phyloP scores from a whole-genome alignment of 2,113 vertebrate genomes.

The Maccullochella peelii region DNA sequence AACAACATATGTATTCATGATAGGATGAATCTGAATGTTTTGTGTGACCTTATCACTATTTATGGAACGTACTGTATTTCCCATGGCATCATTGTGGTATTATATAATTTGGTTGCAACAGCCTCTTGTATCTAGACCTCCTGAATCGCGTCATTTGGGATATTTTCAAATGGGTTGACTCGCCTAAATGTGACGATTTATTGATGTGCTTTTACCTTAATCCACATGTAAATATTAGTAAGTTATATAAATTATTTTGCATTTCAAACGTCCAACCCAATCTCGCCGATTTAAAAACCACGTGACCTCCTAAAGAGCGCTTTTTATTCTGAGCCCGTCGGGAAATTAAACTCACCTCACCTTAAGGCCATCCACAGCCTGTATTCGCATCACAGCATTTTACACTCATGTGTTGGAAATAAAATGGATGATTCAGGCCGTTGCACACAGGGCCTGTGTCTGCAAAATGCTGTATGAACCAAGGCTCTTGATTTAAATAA shows the following conservation, averaged over 20 bases:
- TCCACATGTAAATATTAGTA: not conserved
- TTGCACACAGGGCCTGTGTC: not conserved
- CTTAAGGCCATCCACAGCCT: not conserved
- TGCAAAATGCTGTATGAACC: not conserved
- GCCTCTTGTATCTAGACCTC: not conserved
- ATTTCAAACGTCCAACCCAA: not conserved
- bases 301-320: constrained; percentile 61
- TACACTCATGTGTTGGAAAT: not conserved
- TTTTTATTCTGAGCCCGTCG: constrained; percentile 45
- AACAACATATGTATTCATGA: not conserved
- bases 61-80: constrained; percentile 3
- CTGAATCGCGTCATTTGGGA: not conserved
- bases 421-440: not conserved
- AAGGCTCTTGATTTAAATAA: not conserved
- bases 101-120: constrained; percentile 55
- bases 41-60: constrained; percentile 27
- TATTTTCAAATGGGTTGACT: not conserved
- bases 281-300: constrained; percentile 61
- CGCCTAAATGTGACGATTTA: not conserved
- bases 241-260: not conserved
- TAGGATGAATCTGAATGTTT: not conserved
- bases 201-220: not conserved
- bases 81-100: constrained; percentile 18
- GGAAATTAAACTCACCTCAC: constrained; percentile 19
- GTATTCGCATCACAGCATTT: not conserved